Evolutionary conservation across 30 jellyfish, hydroid and myxozoan genomes (phyloP), one percentile per base, ranked within the genome.

Genomic region (Rhopilema esculentum): DNA sequence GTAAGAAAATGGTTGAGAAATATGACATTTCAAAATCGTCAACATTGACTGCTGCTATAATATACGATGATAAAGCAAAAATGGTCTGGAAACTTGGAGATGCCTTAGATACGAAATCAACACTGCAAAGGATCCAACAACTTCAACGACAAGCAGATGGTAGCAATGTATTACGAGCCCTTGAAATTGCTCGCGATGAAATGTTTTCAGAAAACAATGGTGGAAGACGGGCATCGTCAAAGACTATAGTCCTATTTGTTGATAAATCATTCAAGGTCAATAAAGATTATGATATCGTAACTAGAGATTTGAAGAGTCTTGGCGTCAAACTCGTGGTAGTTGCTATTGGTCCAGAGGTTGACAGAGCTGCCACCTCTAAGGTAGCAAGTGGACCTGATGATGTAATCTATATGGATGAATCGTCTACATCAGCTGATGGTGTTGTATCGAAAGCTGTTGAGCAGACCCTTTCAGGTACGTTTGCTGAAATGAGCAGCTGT

Each of bases 191-290:
- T 0, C 83, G 90, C 4, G 85, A 74, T 62, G 66, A 84, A 0
- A 89, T 93, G 0, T 93, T 88, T 66, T 15, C 73, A 1, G 31
- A 16, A 53, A 49, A 64, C 26, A 70, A 83, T 21, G 97, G 97
- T 0, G 97, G 84, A 19, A 67, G 98, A 26, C 75, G 83, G 20
- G 69, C 64, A 66, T 72, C 85, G 12, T 84, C 85, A 49, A 93
- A 93, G 53, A 75, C 97, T 18, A 31, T 93, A 22, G 88, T 93
- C 49, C 74, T 88, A 28, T 93, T 93, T 80, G 75, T 91, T 57
- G 82, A 84, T 50, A 79, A 51, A 12, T 40, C 57, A 40, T 40
- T 40, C 57, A 12, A 2, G 6, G 9, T 12, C 57, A 72, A 32
- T 40, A 66, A 61, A n/a, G 52, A 12, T 0, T 79, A 52, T 21